A percentile compares a stretch with the other conserved stretches of the same genome.
phyloP scores from a whole-genome alignment of 2,113 vertebrate species.

The Phrynosoma blainvillii region DNA sequence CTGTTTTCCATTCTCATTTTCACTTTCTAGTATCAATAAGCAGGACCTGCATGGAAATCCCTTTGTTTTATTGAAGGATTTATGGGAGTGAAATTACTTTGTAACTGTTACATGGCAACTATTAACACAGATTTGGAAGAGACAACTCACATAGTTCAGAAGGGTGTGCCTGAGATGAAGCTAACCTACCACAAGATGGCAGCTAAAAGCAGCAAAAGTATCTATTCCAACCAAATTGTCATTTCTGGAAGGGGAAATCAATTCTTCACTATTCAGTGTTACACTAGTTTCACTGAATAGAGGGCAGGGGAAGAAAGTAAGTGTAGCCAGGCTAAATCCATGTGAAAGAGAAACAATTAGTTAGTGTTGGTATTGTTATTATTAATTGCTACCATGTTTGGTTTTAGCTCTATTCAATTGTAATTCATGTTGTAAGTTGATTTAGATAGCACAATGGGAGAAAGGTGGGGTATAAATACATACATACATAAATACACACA shows the following conservation, averaged over 20 bases:
- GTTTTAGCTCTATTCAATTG: no score
- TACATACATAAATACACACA: no score
- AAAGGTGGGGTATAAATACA: no score
- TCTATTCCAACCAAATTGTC: no score
- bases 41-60: not conserved
- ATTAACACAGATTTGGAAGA: not conserved
- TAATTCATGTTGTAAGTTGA: no score
- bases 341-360: not conserved
- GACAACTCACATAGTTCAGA: not conserved
- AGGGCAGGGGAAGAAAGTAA: no score
- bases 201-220: slow-evolving; percentile 59
- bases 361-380: not conserved
- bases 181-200: slow-evolving; percentile 67
- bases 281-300: not conserved
- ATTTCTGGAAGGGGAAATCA: slow-evolving; percentile 3
- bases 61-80: not conserved
- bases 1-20: slow-evolving; percentile 34
- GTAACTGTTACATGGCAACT: not conserved
- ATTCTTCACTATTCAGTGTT: not conserved
- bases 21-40: slow-evolving; percentile 3
- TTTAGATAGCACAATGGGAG: no score
- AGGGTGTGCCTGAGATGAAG: slow-evolving; percentile 59
- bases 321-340: not conserved
- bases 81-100: slow-evolving; percentile 24
- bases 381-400: not conserved